These are phyloP conservation scores for Himalopsyche kuldschensis DNA, from an alignment of 2,888 invertebrate genomes.

Conservation along the genomic window DNA sequence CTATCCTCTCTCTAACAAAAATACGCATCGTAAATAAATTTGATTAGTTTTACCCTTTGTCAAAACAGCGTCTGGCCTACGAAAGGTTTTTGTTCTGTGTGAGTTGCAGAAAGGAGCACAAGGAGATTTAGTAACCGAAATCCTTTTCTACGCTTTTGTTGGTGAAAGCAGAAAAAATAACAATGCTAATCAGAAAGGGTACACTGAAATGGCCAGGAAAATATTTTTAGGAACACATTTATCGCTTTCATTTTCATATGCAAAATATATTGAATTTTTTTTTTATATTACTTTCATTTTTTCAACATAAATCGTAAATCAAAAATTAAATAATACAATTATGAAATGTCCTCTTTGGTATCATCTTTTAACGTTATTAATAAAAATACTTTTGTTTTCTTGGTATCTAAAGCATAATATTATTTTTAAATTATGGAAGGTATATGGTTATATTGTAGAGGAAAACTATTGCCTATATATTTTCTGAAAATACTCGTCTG, in stretches of 20 bases:
- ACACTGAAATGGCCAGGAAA: not conserved
- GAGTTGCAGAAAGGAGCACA: not conserved
- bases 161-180: constrained; percentile 24
- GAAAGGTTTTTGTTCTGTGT: constrained; percentile 21
- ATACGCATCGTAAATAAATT: constrained; percentile 30
- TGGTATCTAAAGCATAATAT: no score
- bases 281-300: not conserved
- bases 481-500: no score
- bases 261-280: not conserved
- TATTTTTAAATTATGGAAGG: no score
- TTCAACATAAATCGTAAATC: not conserved
- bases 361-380: no score
- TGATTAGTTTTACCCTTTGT: constrained; percentile 32
- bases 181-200: constrained; percentile 30
- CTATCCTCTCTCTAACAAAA: constrained; percentile 13
- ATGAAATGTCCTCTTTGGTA: no score
- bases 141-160: constrained; percentile 9
- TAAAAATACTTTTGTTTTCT: no score
- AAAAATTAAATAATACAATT: no score
- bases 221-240: not conserved
- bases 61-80: constrained; percentile 15
- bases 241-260: not conserved
- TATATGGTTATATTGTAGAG: no score
- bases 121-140: not conserved
- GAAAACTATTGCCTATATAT: no score